Evolutionary conservation across 2,113 vertebrate species (phyloP).

Genomic region (rat (Rattus norvegicus)): GRCr8 NC_086019.1:28917501-28918000

Average conservation of each 20-base stretch:
- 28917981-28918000: background rate
- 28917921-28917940: background rate
- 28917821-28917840: constrained; percentile 34
- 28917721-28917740: background rate
- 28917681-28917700: background rate
- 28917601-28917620: background rate
- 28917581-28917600: background rate
- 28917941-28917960: background rate
- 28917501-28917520: background rate
- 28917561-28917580: background rate
- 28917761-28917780: background rate
- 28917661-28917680: background rate
- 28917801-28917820: background rate
- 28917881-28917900: background rate
- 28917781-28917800: background rate
- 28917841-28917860: background rate
- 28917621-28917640: background rate
- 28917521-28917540: background rate
- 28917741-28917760: background rate
- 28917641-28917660: background rate
- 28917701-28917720: background rate
- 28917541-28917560: background rate
- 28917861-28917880: background rate
- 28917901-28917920: background rate
- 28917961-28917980: background rate